Base-by-base conservation (phyloP, 1,140 invertebrate genomes). In the Arion vulgaris region DNA sequence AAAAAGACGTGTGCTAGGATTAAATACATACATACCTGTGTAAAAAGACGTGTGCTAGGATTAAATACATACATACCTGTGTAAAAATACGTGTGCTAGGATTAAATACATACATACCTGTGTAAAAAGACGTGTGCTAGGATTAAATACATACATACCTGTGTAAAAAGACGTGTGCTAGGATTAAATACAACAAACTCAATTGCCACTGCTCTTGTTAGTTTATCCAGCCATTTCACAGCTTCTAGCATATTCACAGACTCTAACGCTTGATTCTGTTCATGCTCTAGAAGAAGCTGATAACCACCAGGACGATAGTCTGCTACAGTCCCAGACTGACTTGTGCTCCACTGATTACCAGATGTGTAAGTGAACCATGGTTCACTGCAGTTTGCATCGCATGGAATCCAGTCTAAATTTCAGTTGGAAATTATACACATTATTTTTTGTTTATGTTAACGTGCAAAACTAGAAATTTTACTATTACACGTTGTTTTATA, bases 151-250 rank as follows among this genome's bases (percentile, higher is more conserved):
- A n/a, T 11, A 76, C 26, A 51, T 41, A 85, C 71, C 38, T 84
- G 83, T n/a, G 85, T 85, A 85, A 94, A 93, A 23, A 94, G 84
- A 66, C 93, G 81, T 15, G 86, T 84, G 84, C 86, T 88, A 9
- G 93, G 92, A 86, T 94, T 94, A 84, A 94, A 94, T 0, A 92
- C 86, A 17, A 93, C 91, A 81, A 94, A 91, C 83, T 94, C 93
- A 23, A 93, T 86, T 71, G 94, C 90, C 23, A 94, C 85, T 9
- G 93, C 93, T 83, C 94, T 85, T 0, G 93, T 94, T 26, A 90
- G 74, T 53, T 87, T 74, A 84, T 94, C 93, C 19, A 94, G 90
- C 94, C 94, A 94, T 34, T 89, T 78, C 62, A 88, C 62, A 26
- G 81, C 80, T 77, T 91, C 78, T 11, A 94, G 83, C 23, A 82